These are phyloP conservation scores for Chamaea fasciata DNA, from an alignment of 2,113 vertebrate species.

Conservation along the genomic window DNA sequence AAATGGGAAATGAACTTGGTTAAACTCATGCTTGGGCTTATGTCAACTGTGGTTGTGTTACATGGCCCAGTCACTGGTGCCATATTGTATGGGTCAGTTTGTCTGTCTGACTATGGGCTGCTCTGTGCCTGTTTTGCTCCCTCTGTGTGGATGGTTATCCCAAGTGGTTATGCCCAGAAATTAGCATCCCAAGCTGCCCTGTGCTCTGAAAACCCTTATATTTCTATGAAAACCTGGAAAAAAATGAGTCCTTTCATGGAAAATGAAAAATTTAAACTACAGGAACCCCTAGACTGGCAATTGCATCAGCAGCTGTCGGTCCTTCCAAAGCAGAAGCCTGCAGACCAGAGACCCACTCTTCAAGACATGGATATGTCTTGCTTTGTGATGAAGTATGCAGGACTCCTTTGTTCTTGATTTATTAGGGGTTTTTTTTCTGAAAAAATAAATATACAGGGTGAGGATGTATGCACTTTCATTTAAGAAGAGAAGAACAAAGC, in stretches of 20 bases:
- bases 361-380: background rate
- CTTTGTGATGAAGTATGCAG: background rate
- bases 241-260: background rate
- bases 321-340: background rate
- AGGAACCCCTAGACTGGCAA: background rate
- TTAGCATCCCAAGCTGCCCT: background rate
- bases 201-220: background rate
- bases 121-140: background rate
- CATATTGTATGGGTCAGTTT: rapidly evolving
- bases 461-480: background rate
- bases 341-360: background rate
- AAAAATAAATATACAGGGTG: background rate
- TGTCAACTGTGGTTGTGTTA: background rate
- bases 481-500: background rate
- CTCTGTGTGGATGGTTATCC: background rate
- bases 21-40: background rate
- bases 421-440: background rate
- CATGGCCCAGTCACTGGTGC: background rate
- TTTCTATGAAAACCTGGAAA: background rate
- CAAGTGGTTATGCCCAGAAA: background rate
- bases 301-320: background rate
- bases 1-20: background rate
- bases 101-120: rapidly evolving
- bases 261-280: background rate
- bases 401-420: background rate